phyloP scores from a whole-genome alignment of 1,140 invertebrate species.

The Diprion similis region DNA sequence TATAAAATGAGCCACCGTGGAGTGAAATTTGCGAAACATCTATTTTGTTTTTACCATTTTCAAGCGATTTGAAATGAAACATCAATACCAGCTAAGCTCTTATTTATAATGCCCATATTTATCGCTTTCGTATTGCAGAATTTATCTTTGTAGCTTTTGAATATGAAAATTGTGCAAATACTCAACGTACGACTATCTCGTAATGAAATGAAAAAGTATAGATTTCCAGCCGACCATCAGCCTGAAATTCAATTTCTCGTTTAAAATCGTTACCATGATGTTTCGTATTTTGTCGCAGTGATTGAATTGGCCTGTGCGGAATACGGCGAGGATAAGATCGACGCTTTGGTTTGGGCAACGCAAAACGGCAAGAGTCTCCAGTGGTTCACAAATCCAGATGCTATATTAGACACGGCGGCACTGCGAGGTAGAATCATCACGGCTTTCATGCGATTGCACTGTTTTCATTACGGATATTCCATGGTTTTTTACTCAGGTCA shows the following conservation, averaged over 20 bases:
- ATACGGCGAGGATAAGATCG: slow-evolving; percentile 82
- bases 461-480: not conserved
- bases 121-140: too few relatives aligned
- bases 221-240: not conserved
- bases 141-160: too few relatives aligned
- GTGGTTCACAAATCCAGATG: slow-evolving; percentile 71
- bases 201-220: too few relatives aligned
- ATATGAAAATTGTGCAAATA: too few relatives aligned
- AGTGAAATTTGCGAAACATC: too few relatives aligned
- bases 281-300: slow-evolving; percentile 60
- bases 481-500: not conserved
- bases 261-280: not conserved
- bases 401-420: slow-evolving; percentile 63
- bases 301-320: slow-evolving; percentile 91
- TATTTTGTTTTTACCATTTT: too few relatives aligned
- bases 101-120: too few relatives aligned
- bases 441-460: not conserved
- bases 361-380: slow-evolving; percentile 74
- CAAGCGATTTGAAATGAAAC: too few relatives aligned
- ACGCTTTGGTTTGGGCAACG: slow-evolving; percentile 72
- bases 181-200: too few relatives aligned
- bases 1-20: too few relatives aligned
- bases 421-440: slow-evolving; percentile 57
- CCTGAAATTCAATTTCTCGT: slow-evolving; percentile 12
- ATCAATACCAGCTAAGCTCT: too few relatives aligned